Base-by-base conservation (phyloP, 2,113 vertebrate genomes). In the Chaetura pelagica region DNA sequence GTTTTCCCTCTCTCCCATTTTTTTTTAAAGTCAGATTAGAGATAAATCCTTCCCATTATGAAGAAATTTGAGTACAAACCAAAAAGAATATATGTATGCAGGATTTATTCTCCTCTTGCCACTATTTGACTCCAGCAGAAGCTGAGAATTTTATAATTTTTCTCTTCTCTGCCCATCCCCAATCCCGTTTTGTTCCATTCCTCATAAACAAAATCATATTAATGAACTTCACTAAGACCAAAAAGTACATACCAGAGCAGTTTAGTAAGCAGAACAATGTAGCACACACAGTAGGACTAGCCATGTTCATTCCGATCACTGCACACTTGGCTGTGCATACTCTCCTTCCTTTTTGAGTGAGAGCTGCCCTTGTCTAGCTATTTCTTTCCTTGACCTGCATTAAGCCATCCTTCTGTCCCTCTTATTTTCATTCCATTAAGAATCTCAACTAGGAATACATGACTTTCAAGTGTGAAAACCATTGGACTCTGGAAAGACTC, bases 401-500 rank as follows among this genome's bases (percentile, higher is more conserved):
- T 46, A 71, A 69, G n/a, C 12, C n/a, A 40, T 40, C n/a, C 52
- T 77, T 86, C 52, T 29, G 30, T 26, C 18, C 10, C 57, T 68
- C 32, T 69, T 49, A 49, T 26, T 32, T 66, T 86, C 19, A 57
- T 75, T 67, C 35, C 64, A 52, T 35, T 29, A 84, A 57, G 30
- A 85, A 74, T 44, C 59, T 71, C 52, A 83, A 5, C 7, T 27
- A 78, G 54, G 57, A 22, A 92, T 67, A 46, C 30, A 84, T 23
- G 61, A 44, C n/a, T 93, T 78, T 90, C 44, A 84, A 92, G 76
- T 38, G 64, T 90, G 88, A 94, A 87, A 96, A 94, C 15, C 49
- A 76, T 76, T 93, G 72, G 82, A 77, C 51, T 85, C 71, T 22
- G 71, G 32, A 88, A 83, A 12, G 42, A 34, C 38, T 89, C 42